phyloP scores from a whole-genome alignment of 1,140 invertebrate genomes.

The Brachionus asplanchnoidis region DNA sequence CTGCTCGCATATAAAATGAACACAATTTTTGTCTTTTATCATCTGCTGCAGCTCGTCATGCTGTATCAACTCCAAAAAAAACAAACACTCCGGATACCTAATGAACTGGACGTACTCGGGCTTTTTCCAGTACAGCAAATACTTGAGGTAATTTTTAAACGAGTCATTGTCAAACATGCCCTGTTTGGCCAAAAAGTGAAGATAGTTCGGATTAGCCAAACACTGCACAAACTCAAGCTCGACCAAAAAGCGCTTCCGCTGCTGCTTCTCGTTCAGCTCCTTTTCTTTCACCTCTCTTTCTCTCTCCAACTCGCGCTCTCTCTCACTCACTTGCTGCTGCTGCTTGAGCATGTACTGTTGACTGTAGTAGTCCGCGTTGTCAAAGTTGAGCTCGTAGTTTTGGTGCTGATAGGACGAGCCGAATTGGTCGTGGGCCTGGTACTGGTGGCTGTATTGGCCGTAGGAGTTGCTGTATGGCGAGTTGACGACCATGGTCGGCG shows the following conservation, averaged over 20 bases:
- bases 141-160: slow-evolving; percentile 43
- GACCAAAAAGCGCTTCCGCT: slow-evolving; percentile 27
- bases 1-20: slow-evolving; percentile 30
- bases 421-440: background rate
- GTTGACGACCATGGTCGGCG: background rate
- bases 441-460: background rate
- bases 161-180: slow-evolving; percentile 17
- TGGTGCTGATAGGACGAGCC: background rate
- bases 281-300: slow-evolving; percentile 17
- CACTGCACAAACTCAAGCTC: slow-evolving; percentile 42
- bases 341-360: slow-evolving; percentile 26
- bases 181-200: slow-evolving; percentile 34
- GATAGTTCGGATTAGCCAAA: slow-evolving; percentile 41
- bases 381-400: background rate
- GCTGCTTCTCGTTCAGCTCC: slow-evolving; percentile 1
- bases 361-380: background rate
- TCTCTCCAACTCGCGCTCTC: slow-evolving; percentile 10
- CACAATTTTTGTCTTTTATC: slow-evolving; percentile 4
- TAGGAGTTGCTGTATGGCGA: slow-evolving; percentile 32
- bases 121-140: slow-evolving; percentile 41
- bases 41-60: slow-evolving; percentile 3
- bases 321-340: background rate
- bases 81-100: slow-evolving; percentile 36
- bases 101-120: slow-evolving; percentile 40
- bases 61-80: slow-evolving; percentile 33